Evolutionary conservation across 2,888 invertebrate genomes (phyloP).

Genomic region (Mantis religiosa): DNA sequence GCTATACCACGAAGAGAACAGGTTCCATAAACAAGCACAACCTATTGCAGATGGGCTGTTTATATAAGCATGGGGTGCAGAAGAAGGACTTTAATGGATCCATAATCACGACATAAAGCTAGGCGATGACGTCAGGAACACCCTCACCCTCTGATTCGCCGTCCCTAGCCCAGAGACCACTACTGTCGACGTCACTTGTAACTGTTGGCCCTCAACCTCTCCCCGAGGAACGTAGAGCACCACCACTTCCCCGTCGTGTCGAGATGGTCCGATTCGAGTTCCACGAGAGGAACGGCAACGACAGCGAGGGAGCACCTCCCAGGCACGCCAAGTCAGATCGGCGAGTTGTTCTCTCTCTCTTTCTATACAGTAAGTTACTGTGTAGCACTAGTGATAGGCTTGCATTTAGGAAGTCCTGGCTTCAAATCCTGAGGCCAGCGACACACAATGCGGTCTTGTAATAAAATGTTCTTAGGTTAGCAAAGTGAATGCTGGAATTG

Average conservation of each 20-base stretch:
- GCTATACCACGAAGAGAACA: background rate
- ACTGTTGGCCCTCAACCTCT: background rate
- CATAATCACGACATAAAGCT: background rate
- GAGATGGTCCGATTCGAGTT: constrained; percentile 18
- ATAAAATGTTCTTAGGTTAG: too few species aligned
- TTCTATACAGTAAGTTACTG: too few species aligned
- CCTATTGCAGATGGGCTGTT: background rate
- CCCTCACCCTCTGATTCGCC: constrained; percentile 41
- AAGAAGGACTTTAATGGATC: background rate
- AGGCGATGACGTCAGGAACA: constrained; percentile 39
- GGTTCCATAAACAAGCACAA: background rate
- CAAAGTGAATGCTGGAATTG: too few species aligned
- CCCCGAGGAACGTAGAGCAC: background rate
- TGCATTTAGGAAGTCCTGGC: too few species aligned
- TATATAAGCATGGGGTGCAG: background rate
- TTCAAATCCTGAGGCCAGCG: too few species aligned
- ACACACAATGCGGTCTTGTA: too few species aligned
- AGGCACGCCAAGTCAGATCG: background rate
- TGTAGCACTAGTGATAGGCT: too few species aligned
- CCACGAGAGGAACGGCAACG: background rate
- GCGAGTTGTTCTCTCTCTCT: too few species aligned
- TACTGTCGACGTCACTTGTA: constrained; percentile 32
- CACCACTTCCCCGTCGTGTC: background rate
- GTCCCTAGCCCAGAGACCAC: constrained; percentile 39
- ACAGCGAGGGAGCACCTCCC: background rate